Evolutionary conservation across 92 coral and sea anemone genomes (phyloP), one percentile per base, ranked within the genome.

Genomic region (Pocillopora meandrina): DNA sequence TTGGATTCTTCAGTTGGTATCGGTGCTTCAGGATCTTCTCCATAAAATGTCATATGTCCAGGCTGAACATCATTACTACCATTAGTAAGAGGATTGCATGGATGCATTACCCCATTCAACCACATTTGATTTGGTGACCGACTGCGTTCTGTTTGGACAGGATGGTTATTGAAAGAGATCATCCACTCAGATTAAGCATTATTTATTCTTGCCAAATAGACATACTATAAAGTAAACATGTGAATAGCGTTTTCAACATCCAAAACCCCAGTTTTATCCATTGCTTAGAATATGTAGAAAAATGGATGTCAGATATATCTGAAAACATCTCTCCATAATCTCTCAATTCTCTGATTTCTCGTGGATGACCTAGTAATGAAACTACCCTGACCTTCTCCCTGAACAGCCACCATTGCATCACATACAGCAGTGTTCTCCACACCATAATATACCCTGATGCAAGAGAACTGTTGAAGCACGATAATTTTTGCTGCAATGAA

Each of bases 311-410:
- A 64, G 2, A 89, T 73, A 83, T 87, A 90, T 60, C 96, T 79
- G 72, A 85, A 93, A 20, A 90, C 93, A 79, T 90, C 94, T 31
- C 91, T 61, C 97, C 97, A 93, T 1, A 88, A 85, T 77, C 97
- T 79, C 76, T 93, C 94, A 19, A 91, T 88, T 72, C 91, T 72
- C 72, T 93, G 95, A 70, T 93, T 91, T 57, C 93, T 84, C 60
- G 92, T 90, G 15, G 95, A 93, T 11, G 98, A 85, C 20, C 95
- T 90, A 75, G 98, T 95, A 35, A 91, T 87, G 73, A 89, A 93
- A 78, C 95, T 91, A 36, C 88, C 87, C 21, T 94, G 72, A 34
- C 91, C 91, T 67, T 83, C 91, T 19, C 88, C 93, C 72, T 88
- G 84, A 62, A 61, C 84, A 23, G 26, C 26, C 26, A 23, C 26